phyloP scores from a whole-genome alignment of 2,113 vertebrate species.

The Mesembrinibis cayennensis region DNA sequence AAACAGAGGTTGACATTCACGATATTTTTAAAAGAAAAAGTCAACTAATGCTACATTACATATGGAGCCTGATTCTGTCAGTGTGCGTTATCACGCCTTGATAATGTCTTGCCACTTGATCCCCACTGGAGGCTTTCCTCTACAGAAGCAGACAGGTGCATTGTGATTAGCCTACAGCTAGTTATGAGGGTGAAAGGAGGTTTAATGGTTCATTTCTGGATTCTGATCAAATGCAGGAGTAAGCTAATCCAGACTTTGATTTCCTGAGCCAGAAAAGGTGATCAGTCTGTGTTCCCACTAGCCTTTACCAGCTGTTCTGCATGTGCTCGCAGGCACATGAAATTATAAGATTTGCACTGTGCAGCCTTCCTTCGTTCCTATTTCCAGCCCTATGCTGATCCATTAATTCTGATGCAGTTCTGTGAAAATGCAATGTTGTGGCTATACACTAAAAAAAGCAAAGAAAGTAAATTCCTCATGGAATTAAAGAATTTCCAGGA shows the following conservation, averaged over 20 bases:
- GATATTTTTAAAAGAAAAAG: background rate
- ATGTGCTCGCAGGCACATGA: background rate
- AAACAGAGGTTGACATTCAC: background rate
- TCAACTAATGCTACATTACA: background rate
- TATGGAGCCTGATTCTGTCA: background rate
- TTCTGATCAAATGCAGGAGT: background rate
- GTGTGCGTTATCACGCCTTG: background rate
- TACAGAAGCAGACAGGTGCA: background rate
- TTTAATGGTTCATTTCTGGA: background rate
- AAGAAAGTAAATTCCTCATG: background rate
- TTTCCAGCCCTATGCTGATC: background rate
- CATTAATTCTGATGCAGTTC: background rate
- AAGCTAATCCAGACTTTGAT: background rate
- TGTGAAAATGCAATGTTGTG: background rate
- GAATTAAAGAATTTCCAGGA: background rate
- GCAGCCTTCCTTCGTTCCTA: background rate
- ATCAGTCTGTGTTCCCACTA: background rate
- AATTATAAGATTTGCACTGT: background rate
- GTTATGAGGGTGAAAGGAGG: background rate
- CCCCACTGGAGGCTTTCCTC: background rate
- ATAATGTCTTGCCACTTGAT: background rate
- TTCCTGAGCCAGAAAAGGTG: background rate
- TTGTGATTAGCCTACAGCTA: background rate
- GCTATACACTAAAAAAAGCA: background rate
- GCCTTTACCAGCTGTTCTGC: background rate